Conservation (phyloP, 37 sponge, comb jelly and placozoan genomes). For the Lycopodina hypogea region DNA sequence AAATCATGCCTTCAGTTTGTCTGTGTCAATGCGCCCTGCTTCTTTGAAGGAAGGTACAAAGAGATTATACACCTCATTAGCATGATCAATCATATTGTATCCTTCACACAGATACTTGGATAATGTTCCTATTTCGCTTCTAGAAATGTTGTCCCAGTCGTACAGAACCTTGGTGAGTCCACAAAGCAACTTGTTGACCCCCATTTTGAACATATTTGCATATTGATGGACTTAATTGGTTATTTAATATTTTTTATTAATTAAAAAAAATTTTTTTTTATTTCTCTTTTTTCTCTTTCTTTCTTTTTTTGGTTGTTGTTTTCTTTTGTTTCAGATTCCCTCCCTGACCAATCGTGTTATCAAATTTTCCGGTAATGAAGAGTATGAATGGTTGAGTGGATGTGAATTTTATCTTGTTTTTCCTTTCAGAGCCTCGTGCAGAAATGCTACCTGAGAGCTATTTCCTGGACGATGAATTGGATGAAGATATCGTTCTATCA, state of each 20-base stretch:
- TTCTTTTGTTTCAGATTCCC: slow-evolving; percentile 26
- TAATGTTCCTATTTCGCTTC: slow-evolving; percentile 1
- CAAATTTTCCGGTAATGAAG: slow-evolving; percentile 35
- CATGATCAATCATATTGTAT: background rate
- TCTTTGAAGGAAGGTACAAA: slow-evolving; percentile 62
- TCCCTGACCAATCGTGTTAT: slow-evolving; percentile 10
- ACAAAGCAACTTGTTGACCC: too few species aligned
- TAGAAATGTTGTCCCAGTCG: slow-evolving; percentile 23
- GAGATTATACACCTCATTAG: background rate
- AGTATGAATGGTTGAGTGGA: background rate
- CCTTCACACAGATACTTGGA: slow-evolving; percentile 27
- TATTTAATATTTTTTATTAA: too few species aligned
- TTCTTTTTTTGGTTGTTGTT: too few species aligned
- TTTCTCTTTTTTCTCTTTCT: too few species aligned
- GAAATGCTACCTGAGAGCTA: slow-evolving; percentile 49
- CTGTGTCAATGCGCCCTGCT: slow-evolving; percentile 65
- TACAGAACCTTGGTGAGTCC: slow-evolving; percentile 40
- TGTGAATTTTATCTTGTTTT: slow-evolving; percentile 1
- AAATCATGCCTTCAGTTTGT: slow-evolving; percentile 71
- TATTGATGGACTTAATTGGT: too few species aligned
- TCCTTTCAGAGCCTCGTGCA: slow-evolving; percentile 27
- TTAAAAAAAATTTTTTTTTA: background rate
- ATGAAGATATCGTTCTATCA: background rate
- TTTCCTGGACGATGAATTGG: slow-evolving; percentile 23
- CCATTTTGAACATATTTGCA: too few species aligned